Conservation (phyloP, 2,113 vertebrate species). For the Thalassoma bifasciatum region DNA sequence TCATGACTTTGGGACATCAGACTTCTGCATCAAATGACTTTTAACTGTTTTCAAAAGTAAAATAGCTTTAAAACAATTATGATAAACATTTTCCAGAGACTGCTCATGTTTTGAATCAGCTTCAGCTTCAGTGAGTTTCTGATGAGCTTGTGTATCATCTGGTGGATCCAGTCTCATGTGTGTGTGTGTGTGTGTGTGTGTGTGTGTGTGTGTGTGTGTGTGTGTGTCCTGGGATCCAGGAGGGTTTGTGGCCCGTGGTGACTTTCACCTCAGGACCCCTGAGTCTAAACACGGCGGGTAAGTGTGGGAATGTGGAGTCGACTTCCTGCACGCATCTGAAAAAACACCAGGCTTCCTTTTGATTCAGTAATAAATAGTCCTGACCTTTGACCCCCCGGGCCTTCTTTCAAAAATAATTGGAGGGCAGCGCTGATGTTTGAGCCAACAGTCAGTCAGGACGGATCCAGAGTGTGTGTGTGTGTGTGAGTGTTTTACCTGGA, state of each 20-base stretch:
- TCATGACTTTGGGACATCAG: no score
- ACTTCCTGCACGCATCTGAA: conserved; percentile 70
- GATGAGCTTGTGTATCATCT: no score
- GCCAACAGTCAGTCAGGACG: conserved; percentile 11
- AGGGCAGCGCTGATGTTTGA: conserved; percentile 40
- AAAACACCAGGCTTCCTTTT: conserved; percentile 65
- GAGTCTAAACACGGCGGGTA: conserved; percentile 54
- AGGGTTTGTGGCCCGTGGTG: conserved; percentile 17
- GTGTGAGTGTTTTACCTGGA: not conserved
- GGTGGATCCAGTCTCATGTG: no score
- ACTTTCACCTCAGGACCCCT: conserved; percentile 52
- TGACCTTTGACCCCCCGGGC: conserved; percentile 41
- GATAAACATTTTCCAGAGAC: no score
- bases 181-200: no score
- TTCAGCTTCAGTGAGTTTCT: no score
- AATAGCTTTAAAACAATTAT: no score
- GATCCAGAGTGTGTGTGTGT: conserved; percentile 1
- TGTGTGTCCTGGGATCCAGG: no score
- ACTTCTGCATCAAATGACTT: no score
- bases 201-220: no score
- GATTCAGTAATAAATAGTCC: conserved; percentile 59
- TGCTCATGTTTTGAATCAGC: no score
- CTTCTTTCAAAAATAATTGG: conserved; percentile 49
- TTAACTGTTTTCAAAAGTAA: no score
- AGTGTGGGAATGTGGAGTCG: conserved; percentile 48